Conservation (phyloP, 2,113 vertebrate species). For the Cheilinus undulatus region DNA sequence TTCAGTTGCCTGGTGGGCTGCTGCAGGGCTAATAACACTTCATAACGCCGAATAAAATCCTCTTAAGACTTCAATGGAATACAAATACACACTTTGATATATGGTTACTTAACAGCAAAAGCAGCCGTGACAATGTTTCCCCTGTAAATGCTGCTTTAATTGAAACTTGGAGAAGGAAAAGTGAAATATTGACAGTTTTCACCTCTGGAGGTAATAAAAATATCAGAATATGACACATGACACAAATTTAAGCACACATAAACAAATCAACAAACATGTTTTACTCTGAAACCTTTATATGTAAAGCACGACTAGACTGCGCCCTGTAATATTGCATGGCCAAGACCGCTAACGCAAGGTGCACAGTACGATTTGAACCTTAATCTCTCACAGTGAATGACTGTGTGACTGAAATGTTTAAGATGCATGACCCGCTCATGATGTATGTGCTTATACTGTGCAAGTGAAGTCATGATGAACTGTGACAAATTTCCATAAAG, state of each 20-base stretch:
- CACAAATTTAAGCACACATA: constrained; percentile 1
- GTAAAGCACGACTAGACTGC: too few species aligned
- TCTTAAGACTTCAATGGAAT: constrained; percentile 58
- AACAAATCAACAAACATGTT: too few species aligned
- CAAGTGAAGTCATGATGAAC: too few species aligned
- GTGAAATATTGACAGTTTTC: neutral
- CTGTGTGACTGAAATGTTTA: too few species aligned
- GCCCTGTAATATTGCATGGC: too few species aligned
- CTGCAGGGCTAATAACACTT: constrained; percentile 59
- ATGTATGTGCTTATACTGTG: too few species aligned
- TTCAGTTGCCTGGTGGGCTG: constrained; percentile 57
- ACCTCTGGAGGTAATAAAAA: neutral
- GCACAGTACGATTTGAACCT: too few species aligned
- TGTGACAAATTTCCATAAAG: too few species aligned
- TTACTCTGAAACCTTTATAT: too few species aligned
- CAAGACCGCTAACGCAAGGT: too few species aligned
- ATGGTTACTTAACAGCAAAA: constrained; percentile 31
- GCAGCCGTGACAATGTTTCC: constrained; percentile 10
- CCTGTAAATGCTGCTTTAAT: constrained; percentile 2
- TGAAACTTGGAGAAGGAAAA: neutral
- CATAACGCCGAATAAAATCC: constrained; percentile 50
- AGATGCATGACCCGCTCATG: too few species aligned
- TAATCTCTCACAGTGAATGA: too few species aligned
- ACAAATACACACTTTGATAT: constrained; percentile 58
- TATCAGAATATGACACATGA: neutral